A percentile compares a stretch with the other conserved stretches of the same genome.
phyloP scores from a whole-genome alignment of 2,888 invertebrate species.

The Nymphalis urticae region DNA sequence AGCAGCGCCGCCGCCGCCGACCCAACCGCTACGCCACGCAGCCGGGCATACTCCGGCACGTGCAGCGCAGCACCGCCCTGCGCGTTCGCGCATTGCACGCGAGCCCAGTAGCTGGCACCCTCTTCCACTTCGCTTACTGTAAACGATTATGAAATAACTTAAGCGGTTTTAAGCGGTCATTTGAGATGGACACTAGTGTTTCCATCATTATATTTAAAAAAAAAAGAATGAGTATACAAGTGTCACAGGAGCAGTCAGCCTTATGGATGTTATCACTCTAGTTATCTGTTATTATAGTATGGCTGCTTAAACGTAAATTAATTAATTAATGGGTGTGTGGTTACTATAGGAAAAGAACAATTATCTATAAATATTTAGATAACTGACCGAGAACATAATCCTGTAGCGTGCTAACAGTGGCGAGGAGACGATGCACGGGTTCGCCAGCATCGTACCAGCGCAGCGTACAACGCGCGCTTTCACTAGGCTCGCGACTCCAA shows the following conservation, averaged over 20 bases:
- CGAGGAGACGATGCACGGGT: slow-evolving; percentile 83
- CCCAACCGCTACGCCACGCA: slow-evolving; percentile 87
- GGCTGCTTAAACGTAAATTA: too few relatives aligned
- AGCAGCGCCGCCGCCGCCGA: slow-evolving; percentile 86
- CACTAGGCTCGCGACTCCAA: slow-evolving; percentile 85
- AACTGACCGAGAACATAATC: slow-evolving; percentile 83
- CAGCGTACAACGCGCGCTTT: slow-evolving; percentile 83
- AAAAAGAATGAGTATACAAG: too few relatives aligned
- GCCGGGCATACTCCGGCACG: slow-evolving; percentile 86
- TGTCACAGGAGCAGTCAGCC: too few relatives aligned
- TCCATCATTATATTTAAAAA: not conserved
- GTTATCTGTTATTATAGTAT: too few relatives aligned
- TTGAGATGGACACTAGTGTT: not conserved
- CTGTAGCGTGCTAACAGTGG: slow-evolving; percentile 85
- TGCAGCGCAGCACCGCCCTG: slow-evolving; percentile 83
- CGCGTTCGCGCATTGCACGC: slow-evolving; percentile 86
- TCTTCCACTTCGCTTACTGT: slow-evolving; percentile 86
- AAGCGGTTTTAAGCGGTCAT: too few relatives aligned
- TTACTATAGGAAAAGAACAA: too few relatives aligned
- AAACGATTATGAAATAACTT: slow-evolving; percentile 28
- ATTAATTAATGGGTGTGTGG: too few relatives aligned
- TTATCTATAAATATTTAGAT: not conserved
- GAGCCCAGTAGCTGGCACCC: slow-evolving; percentile 87
- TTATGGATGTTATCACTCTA: too few relatives aligned
- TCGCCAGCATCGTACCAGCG: slow-evolving; percentile 85